Base-by-base conservation (phyloP, 2,888 invertebrate genomes). In the Epiblema foenella region DNA sequence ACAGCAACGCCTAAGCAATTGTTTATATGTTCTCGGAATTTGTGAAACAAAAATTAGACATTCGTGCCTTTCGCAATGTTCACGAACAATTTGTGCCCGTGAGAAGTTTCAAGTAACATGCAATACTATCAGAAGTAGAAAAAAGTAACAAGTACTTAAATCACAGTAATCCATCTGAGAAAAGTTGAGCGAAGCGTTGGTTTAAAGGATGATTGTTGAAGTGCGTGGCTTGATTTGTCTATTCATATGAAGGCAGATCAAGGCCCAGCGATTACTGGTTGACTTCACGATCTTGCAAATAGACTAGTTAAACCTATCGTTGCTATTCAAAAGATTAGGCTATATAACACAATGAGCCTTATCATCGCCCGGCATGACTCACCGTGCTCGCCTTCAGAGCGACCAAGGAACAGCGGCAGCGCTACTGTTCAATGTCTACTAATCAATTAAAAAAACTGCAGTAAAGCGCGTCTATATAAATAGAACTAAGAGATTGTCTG, bases 261-360 rank as follows among this genome's bases (percentile, higher is more conserved):
- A 71, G 71, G 71, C 39, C 67, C 39, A 20, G 20, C 39, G 67
- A 71, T 67, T 67, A 67, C 49, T 71, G 65, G 52, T 70, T 29
- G 56, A 57, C 39, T 67, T 67, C 71, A 67, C 67, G 71, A 71
- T 67, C 71, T 67, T 66, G 66, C 71, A 62, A 71, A 71, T 67
- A 67, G 71, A 67, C 56, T 62, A 62, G 49, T 20, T 0, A 37
- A 63, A 65, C 51, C 39, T 58, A 49, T 59, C 72, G 73, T 69
- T 59, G 75, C 66, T 73, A 76, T 72, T 78, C 75, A 77, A 78
- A 79, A 79, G 81, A 82, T 82, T 81, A 80, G 75, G 76, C 75
- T 75, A n/a, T n/a, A n/a, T n/a, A 80, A 78, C 77, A 82, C 81
- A 85, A 82, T 83, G 78, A 69, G 69, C 77, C 82, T 85, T 85